phyloP scores from a whole-genome alignment of 2,888 invertebrate species.

The Drosophila anomalata region DNA sequence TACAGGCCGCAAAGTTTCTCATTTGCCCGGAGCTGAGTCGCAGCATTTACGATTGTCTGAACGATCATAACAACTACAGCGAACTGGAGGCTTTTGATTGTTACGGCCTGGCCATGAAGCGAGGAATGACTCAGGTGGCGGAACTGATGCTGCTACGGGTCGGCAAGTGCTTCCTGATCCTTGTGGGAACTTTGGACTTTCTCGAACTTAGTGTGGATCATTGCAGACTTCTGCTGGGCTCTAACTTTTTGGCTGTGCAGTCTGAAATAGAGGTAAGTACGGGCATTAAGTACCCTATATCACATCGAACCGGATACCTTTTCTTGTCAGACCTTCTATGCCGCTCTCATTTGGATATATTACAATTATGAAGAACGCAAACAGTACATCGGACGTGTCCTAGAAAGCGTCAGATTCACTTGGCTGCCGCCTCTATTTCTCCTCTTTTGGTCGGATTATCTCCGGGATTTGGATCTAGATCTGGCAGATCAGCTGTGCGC shows the following conservation, averaged over 20 bases:
- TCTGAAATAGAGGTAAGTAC: slow-evolving; percentile 16
- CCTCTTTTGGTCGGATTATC: background rate
- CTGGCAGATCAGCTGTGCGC: background rate
- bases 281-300: background rate
- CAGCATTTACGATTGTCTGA: background rate
- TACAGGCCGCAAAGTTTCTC: background rate
- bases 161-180: background rate
- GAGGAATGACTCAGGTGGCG: background rate
- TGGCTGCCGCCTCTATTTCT: slow-evolving; percentile 1
- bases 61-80: background rate
- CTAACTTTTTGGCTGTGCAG: slow-evolving; percentile 4
- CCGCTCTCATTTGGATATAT: slow-evolving; percentile 4
- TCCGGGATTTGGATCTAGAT: background rate
- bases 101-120: background rate
- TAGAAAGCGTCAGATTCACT: background rate
- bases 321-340: background rate
- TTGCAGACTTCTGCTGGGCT: background rate
- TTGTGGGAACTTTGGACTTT: slow-evolving; percentile 1
- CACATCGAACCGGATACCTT: background rate
- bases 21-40: background rate
- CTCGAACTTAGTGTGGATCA: background rate
- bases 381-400: background rate
- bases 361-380: background rate
- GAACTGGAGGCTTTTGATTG: background rate
- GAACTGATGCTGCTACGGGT: slow-evolving; percentile 6